Evolutionary conservation across 2,888 invertebrate species (phyloP), one percentile per base, ranked within the genome.

Genomic region (Oeneis ivallda): DNA sequence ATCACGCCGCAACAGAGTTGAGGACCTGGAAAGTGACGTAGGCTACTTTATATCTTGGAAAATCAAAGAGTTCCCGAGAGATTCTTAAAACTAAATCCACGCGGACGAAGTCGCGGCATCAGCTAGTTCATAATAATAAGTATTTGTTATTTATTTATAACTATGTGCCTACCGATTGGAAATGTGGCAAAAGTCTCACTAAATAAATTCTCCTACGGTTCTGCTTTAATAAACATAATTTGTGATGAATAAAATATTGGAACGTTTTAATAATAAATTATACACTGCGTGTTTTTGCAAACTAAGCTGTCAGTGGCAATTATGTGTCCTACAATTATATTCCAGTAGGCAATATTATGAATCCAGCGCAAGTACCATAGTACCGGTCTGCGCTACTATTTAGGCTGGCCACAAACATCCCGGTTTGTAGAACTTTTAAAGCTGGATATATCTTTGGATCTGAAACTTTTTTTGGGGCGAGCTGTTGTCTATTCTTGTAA

Each of bases 241-340:
- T 49, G 17, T n/a, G 37, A 61, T 61, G 52, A 53, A 61, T 61
- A 41, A 61, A 61, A 52, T 61, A 61, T 61, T 61, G 52, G 52
- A 61, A 61, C 52, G 52, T 50, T 52, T 61, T 52, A 61, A 61
- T 52, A 43, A 52, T 52, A 50, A 52, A 61, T 61, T 52, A 61
- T 43, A 61, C 15, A 11, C 6, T 13, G 56, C 56, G 50, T 59
- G 37, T 56, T 41, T 62, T 69, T 59, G 54, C 56, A 39, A 37
- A 5, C 13, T n/a, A 11, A 54, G 50, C 41, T 65, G 64, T 69
- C 67, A 56, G 62, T 53, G 61, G 64, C 39, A 62, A 69, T 65
- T 62, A 56, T 57, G 19, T 37, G 53, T 56, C 54, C 45, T 50
- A 58, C 54, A 61, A 66, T 67, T 69, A 59, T 62, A 62, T 34